These are phyloP conservation scores for Catharus bicknelli DNA, from an alignment of 2,113 vertebrate genomes.

Conservation along the genomic window DNA sequence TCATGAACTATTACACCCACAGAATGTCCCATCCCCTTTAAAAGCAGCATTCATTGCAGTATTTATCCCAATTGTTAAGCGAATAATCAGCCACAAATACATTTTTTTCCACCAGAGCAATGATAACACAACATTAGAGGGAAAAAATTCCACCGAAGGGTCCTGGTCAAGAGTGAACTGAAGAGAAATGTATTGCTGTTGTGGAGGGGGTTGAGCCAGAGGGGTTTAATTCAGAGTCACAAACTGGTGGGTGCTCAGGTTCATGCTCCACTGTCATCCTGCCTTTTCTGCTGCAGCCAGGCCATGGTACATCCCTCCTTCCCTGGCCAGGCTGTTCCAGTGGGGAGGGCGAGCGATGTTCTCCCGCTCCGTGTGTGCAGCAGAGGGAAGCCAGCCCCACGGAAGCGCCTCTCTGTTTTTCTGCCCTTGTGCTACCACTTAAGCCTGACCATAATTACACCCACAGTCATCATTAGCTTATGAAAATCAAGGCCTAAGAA, in stretches of 20 bases:
- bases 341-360: not conserved
- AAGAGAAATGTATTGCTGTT: not conserved
- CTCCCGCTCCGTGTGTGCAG: accelerated
- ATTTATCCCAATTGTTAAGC: not conserved
- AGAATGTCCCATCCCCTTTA: not conserved
- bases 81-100: not conserved
- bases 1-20: not conserved
- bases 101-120: not conserved
- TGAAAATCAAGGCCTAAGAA: conserved; percentile 46
- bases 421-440: conserved; percentile 24
- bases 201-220: too few species aligned
- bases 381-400: not conserved
- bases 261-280: accelerated
- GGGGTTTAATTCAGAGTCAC: not conserved
- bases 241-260: accelerated
- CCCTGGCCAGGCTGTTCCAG: accelerated
- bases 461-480: conserved; percentile 37
- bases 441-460: conserved; percentile 30
- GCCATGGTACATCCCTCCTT: not conserved
- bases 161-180: not conserved
- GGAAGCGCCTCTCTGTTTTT: not conserved
- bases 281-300: accelerated
- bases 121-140: accelerated
- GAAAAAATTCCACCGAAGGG: not conserved
- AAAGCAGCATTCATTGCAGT: not conserved